phyloP scores from a whole-genome alignment of 2,797 vertebrate genomes.

The Tinamus major region DNA sequence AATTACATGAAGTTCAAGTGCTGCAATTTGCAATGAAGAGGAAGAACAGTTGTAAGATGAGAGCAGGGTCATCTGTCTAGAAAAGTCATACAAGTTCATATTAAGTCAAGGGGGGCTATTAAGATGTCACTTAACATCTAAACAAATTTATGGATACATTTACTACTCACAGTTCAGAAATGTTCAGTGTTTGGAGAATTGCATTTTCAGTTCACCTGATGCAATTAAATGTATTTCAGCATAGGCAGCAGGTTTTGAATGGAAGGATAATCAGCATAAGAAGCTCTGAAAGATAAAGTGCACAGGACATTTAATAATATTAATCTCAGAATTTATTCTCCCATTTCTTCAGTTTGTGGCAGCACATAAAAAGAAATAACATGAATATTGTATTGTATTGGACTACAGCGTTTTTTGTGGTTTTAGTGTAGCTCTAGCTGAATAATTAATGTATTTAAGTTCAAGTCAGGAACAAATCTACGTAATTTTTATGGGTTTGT shows the following conservation, averaged over 20 bases:
- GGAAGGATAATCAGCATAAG: not conserved
- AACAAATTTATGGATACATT: not conserved
- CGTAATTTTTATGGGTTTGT: not conserved
- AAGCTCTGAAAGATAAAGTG: not conserved
- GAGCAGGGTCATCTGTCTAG: not conserved
- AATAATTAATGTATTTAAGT: not conserved
- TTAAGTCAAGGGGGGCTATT: not conserved
- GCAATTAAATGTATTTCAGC: not conserved
- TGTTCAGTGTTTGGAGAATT: not conserved
- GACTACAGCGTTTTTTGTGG: not conserved
- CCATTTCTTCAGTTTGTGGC: not conserved
- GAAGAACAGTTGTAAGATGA: not conserved
- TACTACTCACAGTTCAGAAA: not conserved
- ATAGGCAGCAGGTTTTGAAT: not conserved
- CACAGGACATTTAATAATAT: not conserved
- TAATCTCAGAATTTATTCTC: not conserved
- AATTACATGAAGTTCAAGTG: conserved; percentile 1
- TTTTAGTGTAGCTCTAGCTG: not conserved
- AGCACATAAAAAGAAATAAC: not conserved
- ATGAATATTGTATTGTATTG: not conserved
- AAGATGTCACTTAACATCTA: not conserved
- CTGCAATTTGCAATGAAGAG: conserved; percentile 6
- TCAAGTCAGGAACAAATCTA: not conserved
- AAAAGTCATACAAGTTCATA: conserved; percentile 1
- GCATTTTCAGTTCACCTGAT: not conserved